Evolutionary conservation across 1,140 invertebrate genomes (phyloP).

Genomic region (Probaryconus sp.): DNA sequence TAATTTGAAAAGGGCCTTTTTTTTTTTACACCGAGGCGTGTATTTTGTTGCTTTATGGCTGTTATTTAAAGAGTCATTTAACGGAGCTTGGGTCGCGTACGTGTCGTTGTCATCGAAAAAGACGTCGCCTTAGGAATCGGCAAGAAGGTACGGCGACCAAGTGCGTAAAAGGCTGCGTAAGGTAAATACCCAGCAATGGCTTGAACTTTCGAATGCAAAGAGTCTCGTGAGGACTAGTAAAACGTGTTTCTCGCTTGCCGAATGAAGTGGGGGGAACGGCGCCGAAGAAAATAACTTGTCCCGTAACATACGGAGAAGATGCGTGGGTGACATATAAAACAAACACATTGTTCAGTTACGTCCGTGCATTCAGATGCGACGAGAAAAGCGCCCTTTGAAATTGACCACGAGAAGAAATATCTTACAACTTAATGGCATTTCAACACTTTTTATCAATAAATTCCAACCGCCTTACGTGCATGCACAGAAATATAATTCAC

Average conservation of each 20-base stretch:
- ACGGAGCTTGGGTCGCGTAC: conserved; percentile 48
- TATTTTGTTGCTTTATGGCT: conserved; percentile 1
- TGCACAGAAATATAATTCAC: too few species aligned
- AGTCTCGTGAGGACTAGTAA: conserved; percentile 44
- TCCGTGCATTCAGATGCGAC: conserved; percentile 18
- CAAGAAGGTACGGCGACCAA: conserved; percentile 18
- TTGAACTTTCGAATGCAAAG: conserved; percentile 50
- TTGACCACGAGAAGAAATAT: too few species aligned
- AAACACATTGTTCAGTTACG: conserved; percentile 22
- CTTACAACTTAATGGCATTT: too few species aligned
- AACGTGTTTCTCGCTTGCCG: conserved; percentile 58
- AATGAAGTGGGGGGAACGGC: conserved; percentile 37
- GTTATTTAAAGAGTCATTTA: conserved; percentile 36
- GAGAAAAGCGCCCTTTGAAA: conserved; percentile 10
- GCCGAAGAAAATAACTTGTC: conserved; percentile 36
- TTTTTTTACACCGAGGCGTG: too few species aligned
- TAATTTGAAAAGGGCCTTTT: too few species aligned
- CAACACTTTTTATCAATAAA: too few species aligned
- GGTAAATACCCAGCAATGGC: conserved; percentile 44
- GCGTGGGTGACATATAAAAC: conserved; percentile 48
- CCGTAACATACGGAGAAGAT: conserved; percentile 30
- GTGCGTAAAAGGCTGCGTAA: conserved; percentile 53
- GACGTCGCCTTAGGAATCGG: conserved; percentile 31
- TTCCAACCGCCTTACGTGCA: too few species aligned
- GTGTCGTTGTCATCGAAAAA: conserved; percentile 36